phyloP scores from a whole-genome alignment of 2,888 invertebrate genomes.

The Sisyra terminalis region DNA sequence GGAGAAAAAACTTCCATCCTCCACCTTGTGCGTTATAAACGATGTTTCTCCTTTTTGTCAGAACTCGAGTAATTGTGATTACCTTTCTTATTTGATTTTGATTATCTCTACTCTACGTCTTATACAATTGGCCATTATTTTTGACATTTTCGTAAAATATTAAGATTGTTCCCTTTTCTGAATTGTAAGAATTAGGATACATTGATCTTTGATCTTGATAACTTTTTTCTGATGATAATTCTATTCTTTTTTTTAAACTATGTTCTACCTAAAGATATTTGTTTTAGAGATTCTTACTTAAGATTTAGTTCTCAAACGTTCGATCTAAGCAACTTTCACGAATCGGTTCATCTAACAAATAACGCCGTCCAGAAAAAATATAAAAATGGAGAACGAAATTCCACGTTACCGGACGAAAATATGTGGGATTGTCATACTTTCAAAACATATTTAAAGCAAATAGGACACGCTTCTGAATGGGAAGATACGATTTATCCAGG shows the following conservation, averaged over 20 bases:
- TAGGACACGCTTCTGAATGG: constrained; percentile 67
- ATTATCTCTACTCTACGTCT: no score
- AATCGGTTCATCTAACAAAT: constrained; percentile 85
- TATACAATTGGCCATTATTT: no score
- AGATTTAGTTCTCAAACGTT: constrained; percentile 86
- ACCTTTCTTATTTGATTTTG: no score
- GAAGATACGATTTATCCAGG: constrained; percentile 75
- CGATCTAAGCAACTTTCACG: constrained; percentile 73
- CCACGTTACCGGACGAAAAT: constrained; percentile 70
- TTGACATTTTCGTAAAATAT: no score
- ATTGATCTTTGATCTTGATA: constrained; percentile 6
- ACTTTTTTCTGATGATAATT: constrained; percentile 1
- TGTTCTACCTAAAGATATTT: constrained; percentile 12
- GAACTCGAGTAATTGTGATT: no score
- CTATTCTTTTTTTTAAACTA: constrained; percentile 1
- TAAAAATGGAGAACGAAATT: constrained; percentile 51
- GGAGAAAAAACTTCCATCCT: no score
- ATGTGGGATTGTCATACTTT: constrained; percentile 90
- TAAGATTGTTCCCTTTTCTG: no score
- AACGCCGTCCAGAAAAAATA: constrained; percentile 87
- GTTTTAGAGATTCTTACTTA: constrained; percentile 68
- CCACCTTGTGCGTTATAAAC: no score
- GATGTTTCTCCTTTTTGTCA: no score
- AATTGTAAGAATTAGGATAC: background rate
- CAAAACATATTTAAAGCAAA: constrained; percentile 43